Percentiles rank a stretch among this genome's conserved stretches.
phyloP scores from a whole-genome alignment of 2,888 invertebrate species.

The Chrysolina oricalcia region DNA sequence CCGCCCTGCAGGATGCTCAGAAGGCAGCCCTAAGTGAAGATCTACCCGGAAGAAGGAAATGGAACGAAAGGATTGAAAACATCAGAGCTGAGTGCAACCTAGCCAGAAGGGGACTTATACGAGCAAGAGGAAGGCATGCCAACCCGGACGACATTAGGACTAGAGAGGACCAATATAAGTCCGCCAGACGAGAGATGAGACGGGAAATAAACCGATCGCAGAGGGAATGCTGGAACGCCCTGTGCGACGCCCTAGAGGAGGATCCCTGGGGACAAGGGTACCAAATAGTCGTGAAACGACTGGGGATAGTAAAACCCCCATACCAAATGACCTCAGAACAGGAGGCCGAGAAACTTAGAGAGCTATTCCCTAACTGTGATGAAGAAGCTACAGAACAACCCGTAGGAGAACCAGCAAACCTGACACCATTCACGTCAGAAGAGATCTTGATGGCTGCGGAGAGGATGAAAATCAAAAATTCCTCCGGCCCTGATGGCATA shows the following conservation, averaged over 20 bases:
- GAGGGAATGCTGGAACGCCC: neutral
- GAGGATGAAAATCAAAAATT: neutral
- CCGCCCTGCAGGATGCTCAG: too few relatives aligned
- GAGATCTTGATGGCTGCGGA: neutral
- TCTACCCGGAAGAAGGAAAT: neutral
- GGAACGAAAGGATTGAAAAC: neutral
- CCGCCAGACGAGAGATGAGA: neutral
- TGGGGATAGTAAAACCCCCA: too few relatives aligned
- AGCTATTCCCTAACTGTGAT: neutral
- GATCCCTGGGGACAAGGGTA: neutral
- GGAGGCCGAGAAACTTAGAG: neutral
- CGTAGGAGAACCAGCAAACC: too few relatives aligned
- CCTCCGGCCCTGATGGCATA: neutral
- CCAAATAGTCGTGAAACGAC: neutral
- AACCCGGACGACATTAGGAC: too few relatives aligned
- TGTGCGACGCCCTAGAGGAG: neutral
- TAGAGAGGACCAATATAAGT: neutral
- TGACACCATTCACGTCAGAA: neutral
- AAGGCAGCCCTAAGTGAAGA: neutral
- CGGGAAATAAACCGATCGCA: neutral
- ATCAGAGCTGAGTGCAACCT: too few relatives aligned
- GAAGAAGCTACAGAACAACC: neutral
- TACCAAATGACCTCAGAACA: neutral
- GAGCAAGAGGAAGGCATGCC: too few relatives aligned
- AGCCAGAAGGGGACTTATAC: too few relatives aligned